phyloP scores from a whole-genome alignment of 2,113 vertebrate species.

The Labeo catla region DNA sequence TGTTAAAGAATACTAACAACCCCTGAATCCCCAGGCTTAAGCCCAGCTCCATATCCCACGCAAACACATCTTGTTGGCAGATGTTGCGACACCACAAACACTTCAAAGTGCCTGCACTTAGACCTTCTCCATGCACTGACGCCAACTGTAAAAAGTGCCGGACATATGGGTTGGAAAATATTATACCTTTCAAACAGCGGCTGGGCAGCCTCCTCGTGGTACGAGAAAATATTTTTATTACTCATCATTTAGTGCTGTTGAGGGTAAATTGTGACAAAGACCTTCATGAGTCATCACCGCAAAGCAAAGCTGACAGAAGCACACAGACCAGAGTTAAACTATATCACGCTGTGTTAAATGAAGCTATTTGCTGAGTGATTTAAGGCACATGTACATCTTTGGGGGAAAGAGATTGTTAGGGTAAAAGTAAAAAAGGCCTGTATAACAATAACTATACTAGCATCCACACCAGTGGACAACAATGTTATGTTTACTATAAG shows the following conservation, averaged over 20 bases:
- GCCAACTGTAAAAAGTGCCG: constrained; percentile 97
- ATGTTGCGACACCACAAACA: constrained; percentile 94
- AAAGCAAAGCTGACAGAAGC: constrained; percentile 23
- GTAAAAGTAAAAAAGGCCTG: background rate
- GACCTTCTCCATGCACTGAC: constrained; percentile 94
- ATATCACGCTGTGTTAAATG: constrained; percentile 43
- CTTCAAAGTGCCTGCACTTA: constrained; percentile 96
- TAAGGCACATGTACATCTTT: constrained; percentile 5
- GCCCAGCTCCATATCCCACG: constrained; percentile 42
- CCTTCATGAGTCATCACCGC: constrained; percentile 61
- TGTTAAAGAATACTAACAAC: constrained; percentile 80
- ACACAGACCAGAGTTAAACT: background rate
- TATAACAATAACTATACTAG: background rate
- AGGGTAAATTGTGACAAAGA: constrained; percentile 35
- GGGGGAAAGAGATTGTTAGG: background rate
- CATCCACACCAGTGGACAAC: background rate
- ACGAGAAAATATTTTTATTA: constrained; percentile 41
- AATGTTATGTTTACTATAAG: background rate
- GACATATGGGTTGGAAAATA: constrained; percentile 97
- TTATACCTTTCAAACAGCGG: constrained; percentile 79
- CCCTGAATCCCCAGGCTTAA: constrained; percentile 53
- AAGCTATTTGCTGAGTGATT: constrained; percentile 39
- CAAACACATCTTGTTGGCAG: constrained; percentile 96
- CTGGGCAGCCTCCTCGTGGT: constrained; percentile 57
- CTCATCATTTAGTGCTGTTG: constrained; percentile 45